phyloP scores from a whole-genome alignment of 2,888 invertebrate species.

The Ametastegia equiseti region DNA sequence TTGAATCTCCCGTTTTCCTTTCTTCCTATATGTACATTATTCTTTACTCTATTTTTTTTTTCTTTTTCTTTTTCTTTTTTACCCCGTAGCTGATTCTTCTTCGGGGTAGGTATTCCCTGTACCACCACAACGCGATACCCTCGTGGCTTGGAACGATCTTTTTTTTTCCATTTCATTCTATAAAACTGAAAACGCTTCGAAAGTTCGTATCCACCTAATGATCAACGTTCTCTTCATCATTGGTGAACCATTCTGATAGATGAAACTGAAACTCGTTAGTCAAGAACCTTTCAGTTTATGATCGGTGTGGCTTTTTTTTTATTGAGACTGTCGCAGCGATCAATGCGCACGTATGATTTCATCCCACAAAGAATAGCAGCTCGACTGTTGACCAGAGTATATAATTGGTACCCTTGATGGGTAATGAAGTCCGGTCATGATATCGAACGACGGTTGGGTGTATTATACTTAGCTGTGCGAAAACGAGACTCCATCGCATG shows the following conservation, averaged over 20 bases:
- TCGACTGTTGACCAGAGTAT: background rate
- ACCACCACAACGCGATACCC: too few relatives aligned
- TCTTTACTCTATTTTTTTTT: conserved; percentile 26
- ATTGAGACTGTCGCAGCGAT: conserved; percentile 11
- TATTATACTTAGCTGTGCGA: background rate
- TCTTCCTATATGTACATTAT: conserved; percentile 39
- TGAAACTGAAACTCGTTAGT: too few relatives aligned
- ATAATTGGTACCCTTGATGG: conserved; percentile 17
- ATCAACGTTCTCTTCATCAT: too few relatives aligned
- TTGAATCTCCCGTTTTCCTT: conserved; percentile 70
- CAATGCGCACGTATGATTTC: background rate
- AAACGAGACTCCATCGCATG: background rate
- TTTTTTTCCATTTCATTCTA: too few relatives aligned
- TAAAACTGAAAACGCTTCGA: background rate
- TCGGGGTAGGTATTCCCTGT: too few relatives aligned
- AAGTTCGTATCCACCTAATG: too few relatives aligned
- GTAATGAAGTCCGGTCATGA: background rate
- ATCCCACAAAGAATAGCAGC: background rate
- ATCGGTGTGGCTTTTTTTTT: too few relatives aligned
- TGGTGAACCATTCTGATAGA: too few relatives aligned
- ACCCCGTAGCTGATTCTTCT: too few relatives aligned
- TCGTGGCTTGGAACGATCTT: too few relatives aligned
- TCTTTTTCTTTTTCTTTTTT: too few relatives aligned
- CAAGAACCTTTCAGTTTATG: too few relatives aligned
- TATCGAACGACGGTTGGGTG: background rate